Evolutionary conservation across 2,113 vertebrate genomes (phyloP).

Genomic region (Planiliza haematocheilus): DNA sequence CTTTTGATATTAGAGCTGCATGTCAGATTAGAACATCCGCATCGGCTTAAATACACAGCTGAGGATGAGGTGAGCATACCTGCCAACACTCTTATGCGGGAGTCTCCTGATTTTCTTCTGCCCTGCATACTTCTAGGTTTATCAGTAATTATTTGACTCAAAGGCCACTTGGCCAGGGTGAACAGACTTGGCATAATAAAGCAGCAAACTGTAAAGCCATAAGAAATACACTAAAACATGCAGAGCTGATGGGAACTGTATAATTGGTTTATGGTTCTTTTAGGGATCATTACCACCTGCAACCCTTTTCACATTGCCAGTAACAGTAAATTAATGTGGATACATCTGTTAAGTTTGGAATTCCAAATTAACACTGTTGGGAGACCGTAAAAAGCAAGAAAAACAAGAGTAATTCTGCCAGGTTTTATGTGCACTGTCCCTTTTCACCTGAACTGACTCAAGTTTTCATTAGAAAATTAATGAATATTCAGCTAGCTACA

Average conservation of each 20-base stretch:
- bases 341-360: neutral
- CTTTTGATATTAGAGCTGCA: constrained; percentile 61
- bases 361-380: constrained; percentile 2
- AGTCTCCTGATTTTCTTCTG: no score
- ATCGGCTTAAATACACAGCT: constrained; percentile 33
- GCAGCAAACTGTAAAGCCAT: no score
- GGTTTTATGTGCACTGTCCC: constrained; percentile 18
- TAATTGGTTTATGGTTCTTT: no score
- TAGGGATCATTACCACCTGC: no score
- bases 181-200: no score
- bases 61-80: constrained; percentile 26
- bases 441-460: neutral
- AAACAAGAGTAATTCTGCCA: constrained; percentile 9
- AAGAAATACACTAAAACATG: no score
- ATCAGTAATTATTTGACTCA: no score
- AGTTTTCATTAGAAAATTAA: neutral
- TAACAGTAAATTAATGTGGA: neutral
- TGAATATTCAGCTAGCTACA: neutral
- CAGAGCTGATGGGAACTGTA: no score
- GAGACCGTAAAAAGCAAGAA: neutral
- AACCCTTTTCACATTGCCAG: no score
- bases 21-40: constrained; percentile 56
- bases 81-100: no score
- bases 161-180: no score
- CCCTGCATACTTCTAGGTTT: no score